These are phyloP conservation scores for Meda fulgida DNA, from an alignment of 2,797 vertebrate genomes.

Conservation along the genomic window DNA sequence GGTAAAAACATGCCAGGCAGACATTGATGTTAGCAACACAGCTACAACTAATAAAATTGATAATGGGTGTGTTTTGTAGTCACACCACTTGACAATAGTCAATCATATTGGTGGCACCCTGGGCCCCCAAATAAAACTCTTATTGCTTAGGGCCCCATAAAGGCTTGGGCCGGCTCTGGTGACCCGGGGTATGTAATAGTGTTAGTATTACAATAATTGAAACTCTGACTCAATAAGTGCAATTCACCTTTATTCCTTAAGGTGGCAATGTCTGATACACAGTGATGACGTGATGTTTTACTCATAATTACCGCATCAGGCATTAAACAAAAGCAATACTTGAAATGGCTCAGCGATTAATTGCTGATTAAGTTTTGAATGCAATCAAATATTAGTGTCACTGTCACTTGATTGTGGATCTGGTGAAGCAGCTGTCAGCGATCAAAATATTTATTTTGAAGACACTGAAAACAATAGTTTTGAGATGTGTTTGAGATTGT, in stretches of 20 bases:
- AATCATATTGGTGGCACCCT: too few relatives aligned
- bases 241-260: neutral
- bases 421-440: neutral
- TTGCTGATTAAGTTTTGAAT: neutral
- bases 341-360: neutral
- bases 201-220: neutral
- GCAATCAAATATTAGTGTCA: neutral
- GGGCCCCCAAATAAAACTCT: too few relatives aligned
- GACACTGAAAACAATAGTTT: neutral
- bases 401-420: neutral
- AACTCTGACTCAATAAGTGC: neutral
- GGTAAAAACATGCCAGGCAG: too few relatives aligned
- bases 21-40: too few relatives aligned
- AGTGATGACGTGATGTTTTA: neutral
- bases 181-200: too few relatives aligned
- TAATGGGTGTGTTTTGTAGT: too few relatives aligned
- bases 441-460: too few relatives aligned
- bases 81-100: too few relatives aligned
- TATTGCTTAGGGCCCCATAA: too few relatives aligned
- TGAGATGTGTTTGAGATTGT: neutral
- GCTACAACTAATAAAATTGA: too few relatives aligned
- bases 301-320: too few relatives aligned
- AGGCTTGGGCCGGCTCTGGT: too few relatives aligned
- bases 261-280: neutral
- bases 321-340: neutral